These are phyloP conservation scores for Lutjanus argentimaculatus DNA, from an alignment of 2,797 vertebrate genomes.

Conservation along the genomic window DNA sequence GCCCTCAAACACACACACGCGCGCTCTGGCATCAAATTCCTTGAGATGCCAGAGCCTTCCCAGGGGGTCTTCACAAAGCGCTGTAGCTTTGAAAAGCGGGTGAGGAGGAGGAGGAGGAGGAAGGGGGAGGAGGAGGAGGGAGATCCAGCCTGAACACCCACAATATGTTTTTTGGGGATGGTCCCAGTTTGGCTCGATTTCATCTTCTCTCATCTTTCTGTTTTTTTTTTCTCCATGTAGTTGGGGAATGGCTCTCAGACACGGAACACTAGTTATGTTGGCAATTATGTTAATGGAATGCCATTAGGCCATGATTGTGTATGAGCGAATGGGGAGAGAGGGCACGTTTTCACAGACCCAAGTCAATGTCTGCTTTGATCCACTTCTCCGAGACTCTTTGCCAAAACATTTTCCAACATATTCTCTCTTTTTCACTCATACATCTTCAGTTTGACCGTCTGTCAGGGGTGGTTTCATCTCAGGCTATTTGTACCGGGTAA, in stretches of 20 bases:
- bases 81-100: conserved; percentile 78
- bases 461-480: conserved; percentile 69
- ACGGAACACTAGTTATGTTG: conserved; percentile 97
- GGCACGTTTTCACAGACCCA: conserved; percentile 88
- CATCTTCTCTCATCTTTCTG: conserved; percentile 71
- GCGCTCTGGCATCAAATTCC: conserved; percentile 77
- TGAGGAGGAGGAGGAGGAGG: conserved; percentile 31
- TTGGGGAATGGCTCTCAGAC: conserved; percentile 94
- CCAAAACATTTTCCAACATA: conserved; percentile 80
- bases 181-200: conserved; percentile 79
- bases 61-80: conserved; percentile 81
- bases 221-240: conserved; percentile 82
- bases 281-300: conserved; percentile 99
- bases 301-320: conserved; percentile 99
- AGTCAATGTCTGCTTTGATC: conserved; percentile 89
- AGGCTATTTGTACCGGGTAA: conserved; percentile 70
- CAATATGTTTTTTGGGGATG: conserved; percentile 81
- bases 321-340: conserved; percentile 95
- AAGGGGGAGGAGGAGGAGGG: conserved; percentile 5
- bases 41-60: conserved; percentile 82
- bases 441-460: conserved; percentile 65
- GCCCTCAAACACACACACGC: conserved; percentile 46
- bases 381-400: conserved; percentile 88
- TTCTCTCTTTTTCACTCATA: conserved; percentile 41
- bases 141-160: conserved; percentile 73